phyloP scores from a whole-genome alignment of 2,113 vertebrate species.

The Oryzias celebensis region DNA sequence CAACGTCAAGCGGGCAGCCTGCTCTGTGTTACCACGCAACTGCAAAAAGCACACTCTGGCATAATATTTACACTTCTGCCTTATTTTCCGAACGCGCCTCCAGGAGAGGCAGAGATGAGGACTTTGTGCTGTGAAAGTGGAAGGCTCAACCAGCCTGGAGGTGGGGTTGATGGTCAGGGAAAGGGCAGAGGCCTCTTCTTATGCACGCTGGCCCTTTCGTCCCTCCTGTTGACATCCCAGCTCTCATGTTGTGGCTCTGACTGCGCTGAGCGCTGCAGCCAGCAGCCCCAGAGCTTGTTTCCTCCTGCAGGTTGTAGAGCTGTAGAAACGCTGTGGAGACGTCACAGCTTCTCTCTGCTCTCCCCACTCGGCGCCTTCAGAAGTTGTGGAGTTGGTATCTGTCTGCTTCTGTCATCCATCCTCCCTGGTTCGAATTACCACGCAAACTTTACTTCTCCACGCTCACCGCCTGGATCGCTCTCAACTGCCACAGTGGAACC shows the following conservation, averaged over 20 bases:
- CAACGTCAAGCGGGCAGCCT: conserved; percentile 58
- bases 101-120: conserved; percentile 43
- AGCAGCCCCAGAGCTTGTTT: too few relatives aligned
- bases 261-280: conserved; percentile 2
- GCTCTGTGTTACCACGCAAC: conserved; percentile 76
- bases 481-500: conserved; percentile 42
- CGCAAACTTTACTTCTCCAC: conserved; percentile 2
- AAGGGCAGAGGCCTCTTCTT: conserved; percentile 62
- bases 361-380: conserved; percentile 12
- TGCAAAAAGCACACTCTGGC: conserved; percentile 69
- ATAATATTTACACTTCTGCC: conserved; percentile 80
- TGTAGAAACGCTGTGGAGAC: conserved; percentile 18
- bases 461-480: conserved; percentile 30
- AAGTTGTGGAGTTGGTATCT: conserved; percentile 49
- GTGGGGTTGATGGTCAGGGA: conserved; percentile 65
- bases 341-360: conserved; percentile 31
- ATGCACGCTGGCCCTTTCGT: conserved; percentile 62
- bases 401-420: conserved; percentile 21
- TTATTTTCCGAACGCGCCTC: conserved; percentile 74
- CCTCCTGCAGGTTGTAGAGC: not conserved
- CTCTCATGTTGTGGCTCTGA: conserved; percentile 33
- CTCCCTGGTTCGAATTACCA: conserved; percentile 52
- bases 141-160: not conserved
- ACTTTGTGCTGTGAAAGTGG: conserved; percentile 14
- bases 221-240: conserved; percentile 62